Evolutionary conservation across 2,797 vertebrate species (phyloP).

Genomic region (Hylomyscus alleni): DNA sequence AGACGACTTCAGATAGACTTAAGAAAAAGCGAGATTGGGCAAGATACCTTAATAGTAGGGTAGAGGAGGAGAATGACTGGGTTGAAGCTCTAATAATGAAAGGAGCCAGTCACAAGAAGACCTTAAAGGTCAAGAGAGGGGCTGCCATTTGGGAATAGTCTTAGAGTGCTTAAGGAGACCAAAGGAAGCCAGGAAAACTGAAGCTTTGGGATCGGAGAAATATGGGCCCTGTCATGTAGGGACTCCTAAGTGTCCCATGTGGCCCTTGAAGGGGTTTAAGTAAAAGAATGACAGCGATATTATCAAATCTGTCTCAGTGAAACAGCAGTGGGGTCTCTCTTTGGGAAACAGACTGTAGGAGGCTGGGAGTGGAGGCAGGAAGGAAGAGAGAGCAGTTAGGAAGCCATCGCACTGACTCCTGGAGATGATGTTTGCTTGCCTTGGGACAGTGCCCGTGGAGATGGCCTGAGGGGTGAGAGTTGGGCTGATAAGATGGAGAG

Average conservation of each 20-base stretch:
- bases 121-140: background rate
- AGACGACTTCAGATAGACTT: background rate
- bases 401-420: background rate
- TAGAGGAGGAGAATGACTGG: background rate
- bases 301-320: background rate
- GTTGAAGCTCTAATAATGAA: background rate
- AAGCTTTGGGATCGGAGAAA: background rate
- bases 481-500: background rate
- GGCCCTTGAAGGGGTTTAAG: background rate
- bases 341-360: background rate
- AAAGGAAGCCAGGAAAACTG: background rate
- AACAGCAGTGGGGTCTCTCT: conserved; percentile 31
- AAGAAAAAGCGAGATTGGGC: background rate
- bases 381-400: background rate
- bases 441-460: background rate
- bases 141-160: background rate
- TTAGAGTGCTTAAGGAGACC: background rate
- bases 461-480: background rate
- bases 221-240: background rate
- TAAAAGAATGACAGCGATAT: background rate
- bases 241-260: background rate
- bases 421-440: background rate
- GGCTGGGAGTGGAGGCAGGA: background rate
- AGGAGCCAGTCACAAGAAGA: background rate
- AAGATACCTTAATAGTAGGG: background rate